These are phyloP conservation scores for Holacanthella duospinosa DNA, from an alignment of 2,888 invertebrate species.

Conservation along the genomic window DNA sequence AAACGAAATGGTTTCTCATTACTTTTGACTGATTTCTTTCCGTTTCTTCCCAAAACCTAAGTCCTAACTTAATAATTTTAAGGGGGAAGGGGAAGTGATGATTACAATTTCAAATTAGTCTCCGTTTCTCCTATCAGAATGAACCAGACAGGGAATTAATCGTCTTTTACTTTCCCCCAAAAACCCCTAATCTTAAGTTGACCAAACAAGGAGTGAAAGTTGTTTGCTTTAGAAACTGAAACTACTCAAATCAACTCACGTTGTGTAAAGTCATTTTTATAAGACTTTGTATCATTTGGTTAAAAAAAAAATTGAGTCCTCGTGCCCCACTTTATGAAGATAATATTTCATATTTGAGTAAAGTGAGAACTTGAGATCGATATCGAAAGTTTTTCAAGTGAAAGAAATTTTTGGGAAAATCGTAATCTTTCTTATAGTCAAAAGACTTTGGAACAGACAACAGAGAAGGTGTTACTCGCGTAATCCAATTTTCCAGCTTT, in stretches of 20 bases:
- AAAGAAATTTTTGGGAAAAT: neutral
- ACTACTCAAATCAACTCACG: too few species aligned
- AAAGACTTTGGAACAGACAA: neutral
- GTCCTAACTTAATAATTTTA: neutral
- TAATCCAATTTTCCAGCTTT: slow-evolving; percentile 4
- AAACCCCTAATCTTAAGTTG: too few species aligned
- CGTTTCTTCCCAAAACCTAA: neutral
- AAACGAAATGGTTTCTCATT: neutral
- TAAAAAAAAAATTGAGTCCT: too few species aligned
- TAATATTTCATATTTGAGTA: neutral
- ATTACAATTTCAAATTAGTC: neutral
- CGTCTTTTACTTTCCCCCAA: neutral
- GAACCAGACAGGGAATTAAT: neutral
- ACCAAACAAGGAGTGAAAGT: too few species aligned
- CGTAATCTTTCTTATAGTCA: neutral
- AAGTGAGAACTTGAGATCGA: neutral
- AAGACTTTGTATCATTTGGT: too few species aligned
- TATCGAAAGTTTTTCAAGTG: neutral
- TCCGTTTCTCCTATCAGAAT: neutral
- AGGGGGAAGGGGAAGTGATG: neutral
- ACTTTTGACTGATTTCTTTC: neutral
- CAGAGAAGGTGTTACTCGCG: neutral
- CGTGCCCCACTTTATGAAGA: too few species aligned
- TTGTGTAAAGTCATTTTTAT: too few species aligned
- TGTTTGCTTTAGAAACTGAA: too few species aligned